Percentiles rank a stretch among this genome's conserved stretches.
phyloP scores from a whole-genome alignment of 2,797 vertebrate genomes.

The Podarcis siculus region DNA sequence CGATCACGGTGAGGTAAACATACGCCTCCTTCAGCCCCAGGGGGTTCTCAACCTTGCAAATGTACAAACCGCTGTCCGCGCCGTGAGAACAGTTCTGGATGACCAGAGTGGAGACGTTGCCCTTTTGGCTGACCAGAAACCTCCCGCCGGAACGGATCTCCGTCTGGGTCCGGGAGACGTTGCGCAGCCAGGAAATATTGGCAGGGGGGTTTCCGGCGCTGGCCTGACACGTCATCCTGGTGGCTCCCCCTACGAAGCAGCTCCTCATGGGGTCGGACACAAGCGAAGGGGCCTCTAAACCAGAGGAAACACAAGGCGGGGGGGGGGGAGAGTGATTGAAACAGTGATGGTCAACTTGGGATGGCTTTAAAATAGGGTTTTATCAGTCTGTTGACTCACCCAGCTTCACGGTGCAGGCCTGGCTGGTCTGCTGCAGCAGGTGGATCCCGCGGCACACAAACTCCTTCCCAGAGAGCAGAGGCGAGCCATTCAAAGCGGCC shows the following conservation, averaged over 20 bases:
- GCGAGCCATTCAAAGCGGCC: conserved; percentile 78
- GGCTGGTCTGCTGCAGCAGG: conserved; percentile 42
- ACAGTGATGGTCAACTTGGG: neutral
- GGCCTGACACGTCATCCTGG: conserved; percentile 84
- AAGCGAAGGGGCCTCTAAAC: conserved; percentile 82
- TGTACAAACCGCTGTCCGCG: conserved; percentile 83
- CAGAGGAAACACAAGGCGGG: neutral
- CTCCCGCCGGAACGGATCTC: conserved; percentile 76
- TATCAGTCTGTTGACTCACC: conserved; percentile 78
- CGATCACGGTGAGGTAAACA: conserved; percentile 85
- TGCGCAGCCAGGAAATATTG: conserved; percentile 84
- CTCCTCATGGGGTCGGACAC: conserved; percentile 80
- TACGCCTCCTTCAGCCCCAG: conserved; percentile 80
- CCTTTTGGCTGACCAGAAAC: conserved; percentile 75
- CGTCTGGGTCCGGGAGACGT: conserved; percentile 56
- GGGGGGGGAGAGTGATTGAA: neutral
- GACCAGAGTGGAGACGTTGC: conserved; percentile 79
- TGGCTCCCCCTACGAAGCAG: conserved; percentile 77
- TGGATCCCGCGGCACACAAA: conserved; percentile 83
- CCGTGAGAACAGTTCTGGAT: conserved; percentile 84
- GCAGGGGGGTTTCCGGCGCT: conserved; percentile 67
- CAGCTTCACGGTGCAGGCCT: conserved; percentile 80
- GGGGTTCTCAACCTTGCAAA: conserved; percentile 90
- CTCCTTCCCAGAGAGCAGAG: conserved; percentile 75
- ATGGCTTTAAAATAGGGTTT: neutral